Percentiles rank a stretch among this genome's conserved stretches.
Evolutionary conservation across 2,888 invertebrate genomes (phyloP).

Genomic region (Folsomia candida): DNA sequence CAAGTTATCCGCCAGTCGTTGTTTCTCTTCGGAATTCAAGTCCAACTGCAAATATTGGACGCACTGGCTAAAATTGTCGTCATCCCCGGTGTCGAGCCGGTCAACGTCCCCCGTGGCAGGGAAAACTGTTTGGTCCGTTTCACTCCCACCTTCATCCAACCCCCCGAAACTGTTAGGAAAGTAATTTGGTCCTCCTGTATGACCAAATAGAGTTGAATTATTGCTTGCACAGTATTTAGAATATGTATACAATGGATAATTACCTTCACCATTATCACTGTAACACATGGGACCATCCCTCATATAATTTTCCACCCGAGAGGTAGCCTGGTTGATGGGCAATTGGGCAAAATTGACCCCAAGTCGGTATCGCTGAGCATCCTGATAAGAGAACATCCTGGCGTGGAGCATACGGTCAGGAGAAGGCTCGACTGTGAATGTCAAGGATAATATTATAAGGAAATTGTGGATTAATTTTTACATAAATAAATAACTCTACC

Average conservation of each 20-base stretch:
- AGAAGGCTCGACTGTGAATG: conserved; percentile 23
- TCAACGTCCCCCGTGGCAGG: conserved; percentile 70
- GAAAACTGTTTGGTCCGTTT: conserved; percentile 64
- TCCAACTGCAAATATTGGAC: conserved; percentile 76
- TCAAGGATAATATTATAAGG: background rate
- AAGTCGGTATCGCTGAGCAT: conserved; percentile 86
- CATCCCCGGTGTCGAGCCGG: conserved; percentile 73
- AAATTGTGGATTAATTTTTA: background rate
- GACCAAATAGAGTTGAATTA: too few relatives aligned
- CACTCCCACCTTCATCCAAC: conserved; percentile 65
- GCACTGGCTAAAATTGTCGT: conserved; percentile 87
- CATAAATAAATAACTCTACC: conserved; percentile 8
- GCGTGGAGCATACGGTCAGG: conserved; percentile 33
- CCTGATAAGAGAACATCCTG: conserved; percentile 63
- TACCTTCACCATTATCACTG: conserved; percentile 71
- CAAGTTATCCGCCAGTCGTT: conserved; percentile 48
- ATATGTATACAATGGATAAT: too few relatives aligned
- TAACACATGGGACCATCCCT: conserved; percentile 73
- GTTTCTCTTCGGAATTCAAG: conserved; percentile 70
- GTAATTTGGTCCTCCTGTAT: conserved; percentile 86
- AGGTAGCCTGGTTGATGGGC: conserved; percentile 88
- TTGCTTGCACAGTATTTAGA: too few relatives aligned
- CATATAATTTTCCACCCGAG: conserved; percentile 63
- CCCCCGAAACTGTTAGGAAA: conserved; percentile 95
- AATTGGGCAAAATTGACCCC: conserved; percentile 90